phyloP scores from a whole-genome alignment of 1,140 invertebrate genomes.

The Drosophila bocki region DNA sequence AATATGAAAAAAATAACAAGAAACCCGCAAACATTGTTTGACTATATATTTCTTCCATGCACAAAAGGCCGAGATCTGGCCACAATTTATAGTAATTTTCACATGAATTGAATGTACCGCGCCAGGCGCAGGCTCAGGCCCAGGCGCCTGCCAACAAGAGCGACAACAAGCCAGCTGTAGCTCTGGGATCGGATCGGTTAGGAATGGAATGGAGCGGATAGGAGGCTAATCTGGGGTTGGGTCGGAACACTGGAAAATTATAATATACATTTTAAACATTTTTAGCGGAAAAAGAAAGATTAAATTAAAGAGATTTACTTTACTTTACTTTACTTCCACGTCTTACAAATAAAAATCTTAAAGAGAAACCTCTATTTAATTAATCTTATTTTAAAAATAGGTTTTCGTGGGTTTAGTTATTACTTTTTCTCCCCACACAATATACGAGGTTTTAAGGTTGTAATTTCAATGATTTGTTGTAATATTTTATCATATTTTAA shows the following conservation, averaged over 20 bases:
- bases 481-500: too few species aligned
- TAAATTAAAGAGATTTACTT: too few species aligned
- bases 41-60: slow-evolving; percentile 35
- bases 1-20: background rate
- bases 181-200: slow-evolving; percentile 9
- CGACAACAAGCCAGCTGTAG: slow-evolving; percentile 39
- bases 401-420: too few species aligned
- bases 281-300: background rate
- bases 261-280: rapidly evolving
- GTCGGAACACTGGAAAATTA: slow-evolving; percentile 8
- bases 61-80: slow-evolving; percentile 39
- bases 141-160: slow-evolving; percentile 70
- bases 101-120: slow-evolving; percentile 73
- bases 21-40: slow-evolving; percentile 39
- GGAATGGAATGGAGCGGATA: slow-evolving; percentile 7
- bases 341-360: too few species aligned
- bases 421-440: too few species aligned
- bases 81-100: slow-evolving; percentile 81
- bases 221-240: slow-evolving; percentile 22
- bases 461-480: too few species aligned
- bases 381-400: too few species aligned
- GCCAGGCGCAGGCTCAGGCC: slow-evolving; percentile 55
- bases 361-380: too few species aligned
- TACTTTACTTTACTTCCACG: too few species aligned
- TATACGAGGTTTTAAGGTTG: too few species aligned